Percentiles rank a stretch among this genome's conserved stretches.
Conservation (phyloP, 2,797 vertebrate species). For the Etheostoma perlongum region DNA sequence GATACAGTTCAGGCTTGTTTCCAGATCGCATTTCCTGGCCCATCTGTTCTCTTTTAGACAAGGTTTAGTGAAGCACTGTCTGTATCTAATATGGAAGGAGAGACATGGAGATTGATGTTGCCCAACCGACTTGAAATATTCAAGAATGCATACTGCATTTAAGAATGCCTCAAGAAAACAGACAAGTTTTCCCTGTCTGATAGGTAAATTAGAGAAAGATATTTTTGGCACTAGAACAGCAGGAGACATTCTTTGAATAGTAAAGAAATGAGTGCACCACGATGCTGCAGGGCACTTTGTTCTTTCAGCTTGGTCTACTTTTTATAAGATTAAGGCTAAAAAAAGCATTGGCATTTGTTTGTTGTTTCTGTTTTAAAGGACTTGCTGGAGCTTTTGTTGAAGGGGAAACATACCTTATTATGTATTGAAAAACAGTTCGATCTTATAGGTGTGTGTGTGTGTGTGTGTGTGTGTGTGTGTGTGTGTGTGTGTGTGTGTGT, state of each 20-base stretch:
- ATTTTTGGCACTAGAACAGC: slow-evolving; percentile 18
- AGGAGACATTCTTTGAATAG: slow-evolving; percentile 26
- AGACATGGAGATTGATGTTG: slow-evolving; percentile 29
- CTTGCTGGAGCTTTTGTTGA: slow-evolving; percentile 6
- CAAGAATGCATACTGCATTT: slow-evolving; percentile 11
- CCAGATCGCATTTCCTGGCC: slow-evolving; percentile 58
- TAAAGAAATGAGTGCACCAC: slow-evolving; percentile 18
- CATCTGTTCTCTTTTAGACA: slow-evolving; percentile 71
- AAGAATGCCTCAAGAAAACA: slow-evolving; percentile 2
- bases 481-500: too few relatives aligned
- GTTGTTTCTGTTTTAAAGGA: slow-evolving; percentile 26
- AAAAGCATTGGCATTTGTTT: slow-evolving; percentile 24
- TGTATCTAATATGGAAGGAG: slow-evolving; percentile 32
- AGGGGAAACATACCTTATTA: slow-evolving; percentile 7
- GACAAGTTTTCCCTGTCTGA: slow-evolving; percentile 5
- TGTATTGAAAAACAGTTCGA: background rate
- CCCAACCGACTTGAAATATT: slow-evolving; percentile 20
- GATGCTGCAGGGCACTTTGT: slow-evolving; percentile 25
- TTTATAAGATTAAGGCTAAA: slow-evolving; percentile 20
- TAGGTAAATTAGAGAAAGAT: slow-evolving; percentile 28
- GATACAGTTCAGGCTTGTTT: slow-evolving; percentile 47
- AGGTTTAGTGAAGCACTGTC: slow-evolving; percentile 47
- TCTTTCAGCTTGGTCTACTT: slow-evolving; percentile 39
- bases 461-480: too few relatives aligned
- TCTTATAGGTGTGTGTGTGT: background rate